These are phyloP conservation scores for Lysandra coridon DNA, from an alignment of 2,888 invertebrate genomes.

Conservation along the genomic window DNA sequence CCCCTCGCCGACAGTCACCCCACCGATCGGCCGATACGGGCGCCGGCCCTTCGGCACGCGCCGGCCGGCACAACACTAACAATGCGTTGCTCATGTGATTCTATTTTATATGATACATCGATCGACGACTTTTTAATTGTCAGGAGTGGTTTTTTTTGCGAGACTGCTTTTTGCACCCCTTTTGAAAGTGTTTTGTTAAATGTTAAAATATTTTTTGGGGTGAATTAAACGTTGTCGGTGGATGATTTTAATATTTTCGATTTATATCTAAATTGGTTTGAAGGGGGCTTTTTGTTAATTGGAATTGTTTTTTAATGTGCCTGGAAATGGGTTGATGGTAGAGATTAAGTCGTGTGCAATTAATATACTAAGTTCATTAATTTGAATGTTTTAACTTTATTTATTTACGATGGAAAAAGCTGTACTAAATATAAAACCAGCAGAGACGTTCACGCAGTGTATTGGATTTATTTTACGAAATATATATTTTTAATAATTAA, in stretches of 20 bases:
- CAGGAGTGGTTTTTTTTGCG: neutral
- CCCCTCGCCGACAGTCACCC: slow-evolving; percentile 55
- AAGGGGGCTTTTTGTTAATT: slow-evolving; percentile 11
- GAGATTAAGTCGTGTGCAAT: neutral
- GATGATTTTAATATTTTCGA: slow-evolving; percentile 19
- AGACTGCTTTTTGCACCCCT: neutral
- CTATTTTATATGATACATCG: slow-evolving; percentile 23
- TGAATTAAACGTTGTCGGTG: neutral
- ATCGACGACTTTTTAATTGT: neutral
- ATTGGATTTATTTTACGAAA: too few relatives aligned
- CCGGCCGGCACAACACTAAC: slow-evolving; percentile 33
- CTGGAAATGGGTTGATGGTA: neutral
- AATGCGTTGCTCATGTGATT: slow-evolving; percentile 4
- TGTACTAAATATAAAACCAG: too few relatives aligned
- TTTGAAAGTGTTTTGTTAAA: neutral
- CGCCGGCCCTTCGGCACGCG: slow-evolving; percentile 54
- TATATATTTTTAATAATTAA: too few relatives aligned
- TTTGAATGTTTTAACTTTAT: neutral
- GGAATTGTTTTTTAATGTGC: neutral
- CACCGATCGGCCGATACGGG: slow-evolving; percentile 49
- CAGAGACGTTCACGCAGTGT: too few relatives aligned
- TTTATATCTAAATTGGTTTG: slow-evolving; percentile 12
- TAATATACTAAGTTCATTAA: neutral
- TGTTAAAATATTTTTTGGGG: slow-evolving; percentile 9
- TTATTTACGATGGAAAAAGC: neutral